Evolutionary conservation across 2,888 invertebrate species (phyloP).

Genomic region (Chaetogeoica ovagalla): DNA sequence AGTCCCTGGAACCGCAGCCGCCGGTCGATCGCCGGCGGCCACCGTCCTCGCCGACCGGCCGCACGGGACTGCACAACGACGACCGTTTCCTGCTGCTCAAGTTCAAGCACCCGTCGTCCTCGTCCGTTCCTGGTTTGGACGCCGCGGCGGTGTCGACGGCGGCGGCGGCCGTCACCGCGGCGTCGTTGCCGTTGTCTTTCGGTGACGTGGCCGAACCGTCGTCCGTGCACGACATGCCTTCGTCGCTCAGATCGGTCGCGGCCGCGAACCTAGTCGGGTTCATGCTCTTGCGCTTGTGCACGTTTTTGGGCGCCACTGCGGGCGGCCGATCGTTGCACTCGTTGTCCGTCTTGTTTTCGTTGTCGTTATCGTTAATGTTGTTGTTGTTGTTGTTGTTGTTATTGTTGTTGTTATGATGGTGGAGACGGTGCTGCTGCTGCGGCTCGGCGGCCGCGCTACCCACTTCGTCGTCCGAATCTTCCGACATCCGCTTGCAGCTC

Average conservation of each 20-base stretch:
- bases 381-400: slow-evolving; percentile 58
- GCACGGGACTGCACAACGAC: slow-evolving; percentile 14
- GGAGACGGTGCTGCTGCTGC: slow-evolving; percentile 63
- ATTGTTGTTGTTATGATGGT: slow-evolving; percentile 56
- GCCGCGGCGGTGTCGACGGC: neutral
- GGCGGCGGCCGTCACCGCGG: neutral
- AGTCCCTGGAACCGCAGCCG: slow-evolving; percentile 27
- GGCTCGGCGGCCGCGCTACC: slow-evolving; percentile 66
- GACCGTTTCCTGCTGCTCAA: slow-evolving; percentile 43
- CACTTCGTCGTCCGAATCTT: slow-evolving; percentile 63
- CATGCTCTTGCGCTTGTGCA: slow-evolving; percentile 83
- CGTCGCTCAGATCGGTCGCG: slow-evolving; percentile 50
- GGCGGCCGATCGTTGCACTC: slow-evolving; percentile 63
- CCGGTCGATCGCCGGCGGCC: neutral
- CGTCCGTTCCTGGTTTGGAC: slow-evolving; percentile 21
- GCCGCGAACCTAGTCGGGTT: slow-evolving; percentile 72
- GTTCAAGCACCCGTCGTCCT: slow-evolving; percentile 48
- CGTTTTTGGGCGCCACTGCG: slow-evolving; percentile 67
- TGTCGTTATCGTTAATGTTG: slow-evolving; percentile 54
- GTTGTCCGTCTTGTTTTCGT: slow-evolving; percentile 61
- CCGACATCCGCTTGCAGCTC: slow-evolving; percentile 65
- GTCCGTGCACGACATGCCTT: slow-evolving; percentile 49
- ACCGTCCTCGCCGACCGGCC: neutral
- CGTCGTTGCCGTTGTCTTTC: slow-evolving; percentile 27
- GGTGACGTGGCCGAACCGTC: slow-evolving; percentile 52